Evolutionary conservation across 2,797 vertebrate genomes (phyloP), one percentile per base, ranked within the genome.

Genomic region (Cryptoblepharus egeriae): DNA sequence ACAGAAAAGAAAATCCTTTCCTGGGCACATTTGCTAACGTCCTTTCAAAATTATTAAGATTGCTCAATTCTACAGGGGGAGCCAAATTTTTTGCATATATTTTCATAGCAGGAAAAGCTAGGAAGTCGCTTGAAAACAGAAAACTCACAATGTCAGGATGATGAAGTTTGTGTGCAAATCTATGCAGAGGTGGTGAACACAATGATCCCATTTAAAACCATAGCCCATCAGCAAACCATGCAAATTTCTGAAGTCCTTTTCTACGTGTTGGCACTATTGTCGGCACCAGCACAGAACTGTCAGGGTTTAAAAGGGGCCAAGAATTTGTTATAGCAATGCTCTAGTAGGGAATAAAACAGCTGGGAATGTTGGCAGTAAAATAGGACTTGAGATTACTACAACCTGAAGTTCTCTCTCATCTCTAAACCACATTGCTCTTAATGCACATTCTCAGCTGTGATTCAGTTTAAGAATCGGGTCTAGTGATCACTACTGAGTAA

Each of bases 61-160:
- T 10, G 76, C 32, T 87, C 78, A 35, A 68, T 85, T 89, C 75
- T 82, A 49, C n/a, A 8, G 15, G 75, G 45, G 79, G 68, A 85
- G 86, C 76, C 15, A 5, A 64, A 67, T 39, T 82, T 77, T 63
- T 57, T 28, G 55, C 37, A 12, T 4, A 39, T 77, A 69, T 39
- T 52, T 69, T 58, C 2, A 71, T 16, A 80, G 22, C n/a, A 57
- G 30, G 42, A 55, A 77, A 58, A 35, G 13, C 22, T 77, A 39
- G 45, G 35, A 77, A 64, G 28, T 63, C 64, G 58, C 30, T 39
- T 20, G 55, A 72, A 78, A 24, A n/a, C 22, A 45, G n/a, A n/a
- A 64, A 77, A n/a, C 20, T 57, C 42, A 55, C 22, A 39, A 11
- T 8, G 26, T 63, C 28, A 32, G 2, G 35, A 26, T 72, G 35